Evolutionary conservation across 1,140 invertebrate species (phyloP).

Genomic region (Brachionus koreanus): DNA sequence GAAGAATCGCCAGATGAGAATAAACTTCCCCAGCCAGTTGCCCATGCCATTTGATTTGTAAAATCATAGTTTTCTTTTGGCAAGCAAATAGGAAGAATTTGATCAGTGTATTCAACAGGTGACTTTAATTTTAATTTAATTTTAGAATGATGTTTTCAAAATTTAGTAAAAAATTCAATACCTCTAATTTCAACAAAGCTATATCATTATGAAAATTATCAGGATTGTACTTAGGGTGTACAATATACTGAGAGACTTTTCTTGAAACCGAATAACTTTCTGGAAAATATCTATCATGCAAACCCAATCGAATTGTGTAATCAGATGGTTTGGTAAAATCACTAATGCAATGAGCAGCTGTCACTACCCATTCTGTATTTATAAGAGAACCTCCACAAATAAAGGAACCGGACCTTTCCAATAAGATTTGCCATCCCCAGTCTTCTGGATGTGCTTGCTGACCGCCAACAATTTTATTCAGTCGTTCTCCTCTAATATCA

Average conservation of each 20-base stretch:
- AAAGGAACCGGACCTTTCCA: too few relatives aligned
- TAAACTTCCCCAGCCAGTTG: not conserved
- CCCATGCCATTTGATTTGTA: not conserved
- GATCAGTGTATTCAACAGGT: not conserved
- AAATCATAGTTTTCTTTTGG: not conserved
- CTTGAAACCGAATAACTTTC: not conserved
- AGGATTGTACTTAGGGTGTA: not conserved
- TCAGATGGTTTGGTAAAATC: too few relatives aligned
- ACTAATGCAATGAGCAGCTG: too few relatives aligned
- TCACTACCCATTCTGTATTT: too few relatives aligned
- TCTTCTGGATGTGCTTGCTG: too few relatives aligned
- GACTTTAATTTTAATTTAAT: not conserved
- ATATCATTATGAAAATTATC: slow-evolving; percentile 1
- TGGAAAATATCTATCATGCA: too few relatives aligned
- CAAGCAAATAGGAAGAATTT: not conserved
- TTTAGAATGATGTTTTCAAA: not conserved
- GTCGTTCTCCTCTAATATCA: too few relatives aligned
- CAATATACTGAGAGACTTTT: not conserved
- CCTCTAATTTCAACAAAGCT: not conserved
- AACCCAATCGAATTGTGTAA: too few relatives aligned
- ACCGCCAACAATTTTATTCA: too few relatives aligned
- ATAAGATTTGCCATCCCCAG: too few relatives aligned
- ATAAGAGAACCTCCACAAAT: too few relatives aligned
- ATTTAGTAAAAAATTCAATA: not conserved
- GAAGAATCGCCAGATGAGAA: too few relatives aligned